phyloP scores from a whole-genome alignment of 2,113 vertebrate genomes.

The Vidua chalybeata region DNA sequence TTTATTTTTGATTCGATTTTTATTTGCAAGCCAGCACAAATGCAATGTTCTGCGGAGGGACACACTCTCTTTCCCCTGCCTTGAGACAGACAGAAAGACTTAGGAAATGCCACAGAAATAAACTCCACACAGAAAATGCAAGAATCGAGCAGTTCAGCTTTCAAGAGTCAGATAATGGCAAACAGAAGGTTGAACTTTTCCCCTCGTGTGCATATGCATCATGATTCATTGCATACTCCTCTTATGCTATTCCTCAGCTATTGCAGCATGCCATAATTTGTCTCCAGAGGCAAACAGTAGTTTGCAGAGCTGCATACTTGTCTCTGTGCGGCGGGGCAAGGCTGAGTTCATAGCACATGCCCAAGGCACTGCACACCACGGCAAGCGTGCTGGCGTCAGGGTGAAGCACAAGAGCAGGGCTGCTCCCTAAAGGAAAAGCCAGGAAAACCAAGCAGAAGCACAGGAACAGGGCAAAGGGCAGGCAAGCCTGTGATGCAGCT shows the following conservation, averaged over 20 bases:
- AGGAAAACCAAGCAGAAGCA: neutral
- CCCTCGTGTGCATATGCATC: constrained; percentile 65
- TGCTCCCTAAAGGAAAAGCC: constrained; percentile 35
- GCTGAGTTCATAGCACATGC: constrained; percentile 41
- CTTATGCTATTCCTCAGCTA: constrained; percentile 57
- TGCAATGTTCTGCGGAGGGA: neutral
- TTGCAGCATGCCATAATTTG: constrained; percentile 50
- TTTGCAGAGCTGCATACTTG: constrained; percentile 60
- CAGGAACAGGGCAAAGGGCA: neutral
- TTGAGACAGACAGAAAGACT: constrained; percentile 9
- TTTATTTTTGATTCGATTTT: neutral
- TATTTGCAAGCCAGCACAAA: neutral
- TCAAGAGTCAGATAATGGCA: constrained; percentile 67
- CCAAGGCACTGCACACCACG: neutral
- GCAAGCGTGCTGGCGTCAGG: neutral
- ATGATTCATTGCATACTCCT: constrained; percentile 66
- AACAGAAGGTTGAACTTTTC: constrained; percentile 73
- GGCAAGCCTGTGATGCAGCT: neutral
- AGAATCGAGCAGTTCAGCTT: constrained; percentile 56
- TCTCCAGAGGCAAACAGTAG: constrained; percentile 68
- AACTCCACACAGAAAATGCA: constrained; percentile 25
- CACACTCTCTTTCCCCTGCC: neutral
- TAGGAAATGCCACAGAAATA: constrained; percentile 48
- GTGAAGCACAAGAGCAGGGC: neutral
- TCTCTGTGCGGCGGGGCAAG: neutral